A percentile compares a stretch with the other conserved stretches of the same genome.
Evolutionary conservation across 2,113 vertebrate species (phyloP).

Genomic region (Lagopus leucura): DNA sequence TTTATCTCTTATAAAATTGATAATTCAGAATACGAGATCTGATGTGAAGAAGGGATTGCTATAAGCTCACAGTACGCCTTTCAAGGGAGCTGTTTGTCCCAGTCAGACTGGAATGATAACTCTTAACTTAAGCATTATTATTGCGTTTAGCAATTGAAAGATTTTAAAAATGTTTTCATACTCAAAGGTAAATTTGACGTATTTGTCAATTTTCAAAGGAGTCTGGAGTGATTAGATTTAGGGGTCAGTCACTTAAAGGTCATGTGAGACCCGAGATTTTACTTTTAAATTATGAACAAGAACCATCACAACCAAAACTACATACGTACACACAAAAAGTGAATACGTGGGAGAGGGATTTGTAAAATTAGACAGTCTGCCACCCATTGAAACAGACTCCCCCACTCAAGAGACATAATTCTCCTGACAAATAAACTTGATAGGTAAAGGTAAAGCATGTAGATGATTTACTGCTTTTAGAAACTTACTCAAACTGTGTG

Average conservation of each 20-base stretch:
- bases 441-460: slow-evolving; percentile 46
- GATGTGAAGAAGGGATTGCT: not conserved
- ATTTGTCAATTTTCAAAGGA: slow-evolving; percentile 81
- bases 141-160: slow-evolving; percentile 64
- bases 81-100: not conserved
- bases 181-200: slow-evolving; percentile 73
- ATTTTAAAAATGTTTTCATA: slow-evolving; percentile 73
- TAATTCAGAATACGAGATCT: slow-evolving; percentile 1
- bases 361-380: slow-evolving; percentile 59
- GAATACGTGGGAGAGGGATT: slow-evolving; percentile 37
- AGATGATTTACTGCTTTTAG: slow-evolving; percentile 51
- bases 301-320: slow-evolving; percentile 74
- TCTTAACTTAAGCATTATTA: slow-evolving; percentile 40
- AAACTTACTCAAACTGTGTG: slow-evolving; percentile 48
- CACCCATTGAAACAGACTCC: slow-evolving; percentile 37
- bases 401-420: slow-evolving; percentile 67
- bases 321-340: slow-evolving; percentile 54
- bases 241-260: slow-evolving; percentile 80
- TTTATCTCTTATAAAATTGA: slow-evolving; percentile 51
- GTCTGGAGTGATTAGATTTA: slow-evolving; percentile 81
- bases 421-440: slow-evolving; percentile 83
- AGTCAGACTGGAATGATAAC: slow-evolving; percentile 3
- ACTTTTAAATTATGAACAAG: slow-evolving; percentile 80
- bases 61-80: not conserved
- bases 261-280: slow-evolving; percentile 78